Evolutionary conservation across 2,113 vertebrate genomes (phyloP).

Genomic region (Coreoperca whiteheadi): DNA sequence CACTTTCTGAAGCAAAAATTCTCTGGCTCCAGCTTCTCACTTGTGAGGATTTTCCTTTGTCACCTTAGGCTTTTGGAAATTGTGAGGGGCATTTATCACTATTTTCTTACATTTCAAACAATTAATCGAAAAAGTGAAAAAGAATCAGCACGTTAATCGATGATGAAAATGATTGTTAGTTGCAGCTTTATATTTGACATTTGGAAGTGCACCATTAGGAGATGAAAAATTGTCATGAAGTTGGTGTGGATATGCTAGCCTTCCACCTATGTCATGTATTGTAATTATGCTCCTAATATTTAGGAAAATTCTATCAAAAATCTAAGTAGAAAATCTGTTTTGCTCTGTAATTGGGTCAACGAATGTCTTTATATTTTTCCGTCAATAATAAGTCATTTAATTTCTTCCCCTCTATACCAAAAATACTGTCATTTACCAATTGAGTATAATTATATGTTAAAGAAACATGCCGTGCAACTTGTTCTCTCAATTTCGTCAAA

Average conservation of each 20-base stretch:
- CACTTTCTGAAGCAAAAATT: too few relatives aligned
- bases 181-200: conserved; percentile 5
- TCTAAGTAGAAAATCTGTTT: neutral
- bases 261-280: neutral
- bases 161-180: neutral
- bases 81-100: neutral
- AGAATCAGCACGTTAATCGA: neutral
- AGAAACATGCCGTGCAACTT: conserved; percentile 3
- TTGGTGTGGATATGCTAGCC: neutral
- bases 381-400: neutral
- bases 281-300: neutral
- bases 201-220: neutral
- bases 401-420: neutral
- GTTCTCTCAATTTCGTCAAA: too few relatives aligned
- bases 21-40: neutral
- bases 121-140: too few relatives aligned
- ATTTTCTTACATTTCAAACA: neutral
- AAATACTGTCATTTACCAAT: neutral
- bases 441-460: conserved; percentile 8
- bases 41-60: neutral
- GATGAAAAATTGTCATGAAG: neutral
- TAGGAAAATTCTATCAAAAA: neutral
- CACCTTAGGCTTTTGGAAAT: neutral
- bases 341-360: neutral
- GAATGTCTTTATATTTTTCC: neutral